Conservation (phyloP, 2,888 invertebrate genomes). For the Autographa pulchrina region DNA sequence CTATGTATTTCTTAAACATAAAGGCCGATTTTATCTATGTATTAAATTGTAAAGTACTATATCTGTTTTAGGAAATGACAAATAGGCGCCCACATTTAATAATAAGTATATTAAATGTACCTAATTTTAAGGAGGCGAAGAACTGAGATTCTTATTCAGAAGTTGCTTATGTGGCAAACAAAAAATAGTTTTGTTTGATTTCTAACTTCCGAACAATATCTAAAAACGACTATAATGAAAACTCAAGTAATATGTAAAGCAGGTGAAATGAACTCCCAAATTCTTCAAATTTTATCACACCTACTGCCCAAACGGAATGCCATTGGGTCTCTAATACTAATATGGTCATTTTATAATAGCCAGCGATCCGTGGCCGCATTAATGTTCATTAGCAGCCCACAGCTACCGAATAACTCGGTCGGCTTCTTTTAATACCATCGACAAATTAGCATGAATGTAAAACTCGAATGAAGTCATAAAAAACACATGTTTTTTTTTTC, state of each 20-base stretch:
- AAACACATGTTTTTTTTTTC: slow-evolving; percentile 81
- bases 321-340: slow-evolving; percentile 61
- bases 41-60: too few species aligned
- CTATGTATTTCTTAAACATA: too few species aligned
- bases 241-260: not conserved
- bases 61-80: too few species aligned
- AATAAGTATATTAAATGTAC: too few species aligned
- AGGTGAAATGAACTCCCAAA: slow-evolving; percentile 26
- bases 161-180: too few species aligned
- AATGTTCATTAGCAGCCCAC: slow-evolving; percentile 86
- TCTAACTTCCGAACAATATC: too few species aligned
- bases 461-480: slow-evolving; percentile 86
- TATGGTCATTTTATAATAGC: slow-evolving; percentile 76
- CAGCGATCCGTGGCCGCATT: slow-evolving; percentile 79
- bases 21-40: too few species aligned
- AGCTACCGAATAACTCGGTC: slow-evolving; percentile 88
- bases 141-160: too few species aligned
- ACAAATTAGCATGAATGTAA: slow-evolving; percentile 89
- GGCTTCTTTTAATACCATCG: slow-evolving; percentile 84
- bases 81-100: too few species aligned
- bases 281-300: slow-evolving; percentile 51
- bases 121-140: too few species aligned
- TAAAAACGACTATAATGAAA: not conserved
- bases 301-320: slow-evolving; percentile 33
- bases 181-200: too few species aligned